These are phyloP conservation scores for Colostygia pectinataria DNA, from an alignment of 2,888 invertebrate genomes.

Conservation along the genomic window DNA sequence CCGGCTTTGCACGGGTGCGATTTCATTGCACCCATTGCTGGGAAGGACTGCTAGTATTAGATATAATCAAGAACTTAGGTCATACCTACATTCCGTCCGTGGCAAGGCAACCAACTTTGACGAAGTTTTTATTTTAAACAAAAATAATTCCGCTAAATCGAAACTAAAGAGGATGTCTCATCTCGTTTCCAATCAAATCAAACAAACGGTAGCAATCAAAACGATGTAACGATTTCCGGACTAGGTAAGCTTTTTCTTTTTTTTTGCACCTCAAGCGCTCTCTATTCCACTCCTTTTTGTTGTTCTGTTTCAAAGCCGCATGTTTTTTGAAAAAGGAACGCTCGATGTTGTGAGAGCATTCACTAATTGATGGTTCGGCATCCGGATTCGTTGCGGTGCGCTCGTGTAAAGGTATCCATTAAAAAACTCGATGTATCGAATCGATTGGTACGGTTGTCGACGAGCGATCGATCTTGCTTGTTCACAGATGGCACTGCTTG, in stretches of 20 bases:
- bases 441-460: slow-evolving; percentile 66
- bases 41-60: no score
- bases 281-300: slow-evolving; percentile 55
- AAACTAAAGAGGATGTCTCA: slow-evolving; percentile 31
- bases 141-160: slow-evolving; percentile 15
- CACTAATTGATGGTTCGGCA: slow-evolving; percentile 72
- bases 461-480: slow-evolving; percentile 53
- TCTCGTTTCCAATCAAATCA: slow-evolving; percentile 58
- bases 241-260: slow-evolving; percentile 43
- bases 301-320: slow-evolving; percentile 63
- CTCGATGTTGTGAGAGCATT: slow-evolving; percentile 66
- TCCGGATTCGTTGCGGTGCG: slow-evolving; percentile 61
- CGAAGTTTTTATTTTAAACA: slow-evolving; percentile 7
- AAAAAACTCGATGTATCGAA: slow-evolving; percentile 67
- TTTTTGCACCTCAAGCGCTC: slow-evolving; percentile 60
- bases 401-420: slow-evolving; percentile 51
- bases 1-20: no score
- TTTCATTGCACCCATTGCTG: no score
- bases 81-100: no score
- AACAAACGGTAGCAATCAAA: slow-evolving; percentile 64
- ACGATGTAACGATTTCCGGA: slow-evolving; percentile 67
- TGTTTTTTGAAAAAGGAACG: slow-evolving; percentile 65
- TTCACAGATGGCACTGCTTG: slow-evolving; percentile 67
- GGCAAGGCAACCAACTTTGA: neutral
- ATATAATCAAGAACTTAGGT: no score